Evolutionary conservation across 2,888 invertebrate species (phyloP), one percentile per base, ranked within the genome.

Genomic region (Arge pagana): DNA sequence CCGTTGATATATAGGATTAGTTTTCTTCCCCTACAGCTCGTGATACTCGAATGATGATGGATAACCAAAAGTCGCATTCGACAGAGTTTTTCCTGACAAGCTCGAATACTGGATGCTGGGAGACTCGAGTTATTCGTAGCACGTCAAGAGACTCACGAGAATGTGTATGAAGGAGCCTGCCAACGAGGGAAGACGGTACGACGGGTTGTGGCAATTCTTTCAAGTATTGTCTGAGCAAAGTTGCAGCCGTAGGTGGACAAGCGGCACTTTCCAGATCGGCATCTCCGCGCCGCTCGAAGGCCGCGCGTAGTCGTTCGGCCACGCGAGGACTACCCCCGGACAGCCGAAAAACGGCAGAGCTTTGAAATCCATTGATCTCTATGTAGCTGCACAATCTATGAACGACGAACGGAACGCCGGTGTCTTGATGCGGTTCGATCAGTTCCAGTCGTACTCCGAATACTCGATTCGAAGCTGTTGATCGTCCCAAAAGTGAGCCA

Each of bases 241-340:
- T 79, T 2, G 82, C 83, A 5, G 82, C 81, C 2, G 82, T 81
- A 54, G 81, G 78, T 19, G 81, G 75, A 61, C 82, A 82, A 8
- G 75, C 78, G 35, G 74, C 73, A 11, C 48, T 48, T 53, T 79
- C 79, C 53, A 83, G 70, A 58, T 82, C 80, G 28, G 81, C 82
- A 65, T 82, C 82, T 3, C 82, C 82, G 16, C 76, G 71, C 37
- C 75, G 71, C 61, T 83, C 83, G 67, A 83, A 82, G 6, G 78
- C 70, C 5, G 69, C 64, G 55, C 79, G 74, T 35, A 83, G 68
- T 49, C 79, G 78, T 54, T 83, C 83, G 13, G 82, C 79, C 8
- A 80, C 67, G 31, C 78, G 71, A 2, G 79, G 77, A 62, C 79
- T 83, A 7, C 82, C 82, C 13, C 80, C 81, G 58, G 79, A 81